Percentiles rank a stretch among this genome's conserved stretches.
Evolutionary conservation across 2,113 vertebrate species (phyloP).

Genomic region (Thalassoma bifasciatum): DNA sequence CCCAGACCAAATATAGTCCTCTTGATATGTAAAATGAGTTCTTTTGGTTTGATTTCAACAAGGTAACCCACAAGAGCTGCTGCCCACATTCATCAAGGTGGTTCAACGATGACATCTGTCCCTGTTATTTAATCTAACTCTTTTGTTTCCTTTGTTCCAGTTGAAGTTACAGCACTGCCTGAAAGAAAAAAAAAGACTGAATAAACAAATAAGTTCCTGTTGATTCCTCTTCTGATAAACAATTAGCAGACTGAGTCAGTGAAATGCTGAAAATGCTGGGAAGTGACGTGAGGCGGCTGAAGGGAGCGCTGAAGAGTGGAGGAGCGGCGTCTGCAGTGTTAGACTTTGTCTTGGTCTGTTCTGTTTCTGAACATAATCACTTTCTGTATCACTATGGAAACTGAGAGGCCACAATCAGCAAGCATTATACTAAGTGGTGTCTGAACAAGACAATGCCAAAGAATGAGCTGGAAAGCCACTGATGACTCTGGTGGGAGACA

Average conservation of each 20-base stretch:
- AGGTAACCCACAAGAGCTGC: neutral
- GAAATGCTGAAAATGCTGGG: neutral
- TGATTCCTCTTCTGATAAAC: neutral
- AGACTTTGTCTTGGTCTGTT: slow-evolving; percentile 39
- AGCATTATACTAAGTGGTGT: slow-evolving; percentile 46
- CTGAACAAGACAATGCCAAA: slow-evolving; percentile 64
- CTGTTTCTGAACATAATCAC: slow-evolving; percentile 62
- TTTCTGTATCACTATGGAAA: slow-evolving; percentile 75
- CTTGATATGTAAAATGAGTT: neutral
- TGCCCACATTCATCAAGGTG: too few species aligned
- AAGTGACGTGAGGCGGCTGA: slow-evolving; percentile 28
- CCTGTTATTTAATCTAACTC: too few species aligned
- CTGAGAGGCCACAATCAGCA: slow-evolving; percentile 69
- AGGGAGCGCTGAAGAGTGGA: slow-evolving; percentile 41
- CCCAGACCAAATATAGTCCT: neutral
- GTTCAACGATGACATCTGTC: neutral
- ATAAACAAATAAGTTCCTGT: neutral
- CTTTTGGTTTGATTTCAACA: neutral
- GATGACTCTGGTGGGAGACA: slow-evolving; percentile 42
- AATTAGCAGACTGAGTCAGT: slow-evolving; percentile 16
- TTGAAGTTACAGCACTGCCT: too few species aligned
- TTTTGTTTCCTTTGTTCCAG: too few species aligned
- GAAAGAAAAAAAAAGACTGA: too few species aligned
- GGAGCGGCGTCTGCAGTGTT: slow-evolving; percentile 16
- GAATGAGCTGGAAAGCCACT: slow-evolving; percentile 39